phyloP scores from a whole-genome alignment of 2,797 vertebrate genomes.

The Tenualosa ilisha region DNA sequence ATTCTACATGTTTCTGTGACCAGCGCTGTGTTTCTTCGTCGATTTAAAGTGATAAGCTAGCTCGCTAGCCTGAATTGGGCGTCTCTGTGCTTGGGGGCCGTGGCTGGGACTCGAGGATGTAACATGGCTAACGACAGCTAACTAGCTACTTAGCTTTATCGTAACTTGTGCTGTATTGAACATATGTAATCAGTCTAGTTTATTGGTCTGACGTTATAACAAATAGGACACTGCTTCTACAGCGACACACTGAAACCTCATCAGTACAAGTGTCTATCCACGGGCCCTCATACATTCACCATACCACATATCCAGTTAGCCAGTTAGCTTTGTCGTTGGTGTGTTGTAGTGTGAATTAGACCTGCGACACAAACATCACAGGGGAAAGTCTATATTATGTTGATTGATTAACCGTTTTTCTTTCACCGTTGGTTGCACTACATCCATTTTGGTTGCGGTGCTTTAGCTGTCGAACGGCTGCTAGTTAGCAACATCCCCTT shows the following conservation, averaged over 20 bases:
- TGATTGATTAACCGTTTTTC: neutral
- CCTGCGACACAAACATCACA: conserved; percentile 11
- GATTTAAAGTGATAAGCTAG: conserved; percentile 16
- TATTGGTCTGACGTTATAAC: neutral
- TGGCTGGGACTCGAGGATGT: neutral
- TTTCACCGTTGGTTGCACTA: neutral
- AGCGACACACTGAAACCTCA: neutral
- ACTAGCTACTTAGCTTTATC: neutral
- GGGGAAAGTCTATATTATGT: neutral
- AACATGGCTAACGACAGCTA: conserved; percentile 14
- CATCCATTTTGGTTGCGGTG: neutral
- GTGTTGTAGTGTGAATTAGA: neutral
- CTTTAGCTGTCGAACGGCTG: neutral
- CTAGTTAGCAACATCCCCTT: neutral
- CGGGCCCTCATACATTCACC: conserved; percentile 1
- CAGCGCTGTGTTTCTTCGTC: neutral
- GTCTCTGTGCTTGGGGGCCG: conserved; percentile 16
- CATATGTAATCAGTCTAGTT: neutral
- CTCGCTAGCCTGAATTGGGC: conserved; percentile 22
- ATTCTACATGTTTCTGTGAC: neutral
- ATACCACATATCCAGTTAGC: conserved; percentile 1
- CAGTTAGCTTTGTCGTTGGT: conserved; percentile 5
- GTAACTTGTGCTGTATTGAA: neutral
- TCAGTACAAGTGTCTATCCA: neutral
- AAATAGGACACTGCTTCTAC: neutral